Percentiles rank a stretch among this genome's conserved stretches.
Conservation (phyloP, 1,140 invertebrate species). For the Calycopis cecrops region DNA sequence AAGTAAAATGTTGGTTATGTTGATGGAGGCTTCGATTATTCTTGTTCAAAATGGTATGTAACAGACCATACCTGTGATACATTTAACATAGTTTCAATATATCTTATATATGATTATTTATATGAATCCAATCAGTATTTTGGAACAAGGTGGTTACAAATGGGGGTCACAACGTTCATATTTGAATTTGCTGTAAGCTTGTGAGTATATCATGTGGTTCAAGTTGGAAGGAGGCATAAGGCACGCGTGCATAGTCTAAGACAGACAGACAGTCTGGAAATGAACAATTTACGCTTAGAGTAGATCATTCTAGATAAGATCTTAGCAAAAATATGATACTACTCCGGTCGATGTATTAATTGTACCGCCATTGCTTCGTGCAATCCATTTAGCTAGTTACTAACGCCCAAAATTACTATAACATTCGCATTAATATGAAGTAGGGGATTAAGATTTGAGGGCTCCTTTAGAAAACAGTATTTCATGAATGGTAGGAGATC, state of each 20-base stretch:
- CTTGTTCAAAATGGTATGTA: conserved; percentile 32
- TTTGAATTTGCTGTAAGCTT: conserved; percentile 12
- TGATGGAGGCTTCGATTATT: conserved; percentile 27
- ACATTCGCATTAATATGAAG: no score
- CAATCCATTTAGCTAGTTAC: no score
- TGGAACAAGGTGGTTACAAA: conserved; percentile 19
- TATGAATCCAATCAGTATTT: conserved; percentile 30
- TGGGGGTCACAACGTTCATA: conserved; percentile 15
- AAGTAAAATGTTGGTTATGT: conserved; percentile 27
- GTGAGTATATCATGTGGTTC: conserved; percentile 6
- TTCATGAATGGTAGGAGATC: no score
- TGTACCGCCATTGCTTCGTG: neutral
- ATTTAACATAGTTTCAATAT: conserved; percentile 25
- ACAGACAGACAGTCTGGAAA: neutral
- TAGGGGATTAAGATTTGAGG: no score
- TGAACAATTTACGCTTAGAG: conserved; percentile 7
- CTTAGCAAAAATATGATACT: neutral
- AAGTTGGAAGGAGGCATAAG: neutral
- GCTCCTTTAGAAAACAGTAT: no score
- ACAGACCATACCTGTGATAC: conserved; percentile 33
- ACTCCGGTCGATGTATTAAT: no score
- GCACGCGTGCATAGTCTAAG: neutral
- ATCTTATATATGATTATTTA: conserved; percentile 24
- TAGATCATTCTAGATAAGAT: conserved; percentile 2
- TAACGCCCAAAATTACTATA: no score